Percentiles rank a stretch among this genome's conserved stretches.
Conservation (phyloP, 1,140 invertebrate species). For the Heliconius hermathena region DNA sequence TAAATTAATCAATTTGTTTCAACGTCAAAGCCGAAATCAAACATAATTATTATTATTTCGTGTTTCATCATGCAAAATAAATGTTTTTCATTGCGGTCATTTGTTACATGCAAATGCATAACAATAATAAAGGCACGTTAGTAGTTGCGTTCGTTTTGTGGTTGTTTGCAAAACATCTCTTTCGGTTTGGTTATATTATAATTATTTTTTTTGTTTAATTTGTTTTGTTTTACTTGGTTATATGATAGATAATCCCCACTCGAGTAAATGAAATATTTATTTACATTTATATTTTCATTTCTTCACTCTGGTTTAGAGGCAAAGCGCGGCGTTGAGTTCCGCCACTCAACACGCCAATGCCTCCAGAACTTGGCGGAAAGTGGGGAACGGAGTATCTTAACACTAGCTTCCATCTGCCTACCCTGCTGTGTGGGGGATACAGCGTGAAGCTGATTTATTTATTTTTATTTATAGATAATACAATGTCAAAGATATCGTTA, state of each 20-base stretch:
- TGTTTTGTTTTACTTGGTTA: not conserved
- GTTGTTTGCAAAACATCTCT: not conserved
- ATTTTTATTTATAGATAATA: not conserved
- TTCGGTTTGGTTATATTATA: not conserved
- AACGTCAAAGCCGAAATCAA: not conserved
- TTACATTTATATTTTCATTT: no score
- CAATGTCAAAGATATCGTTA: slow-evolving; percentile 33
- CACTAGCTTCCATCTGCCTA: no score
- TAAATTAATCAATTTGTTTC: not conserved
- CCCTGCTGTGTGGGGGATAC: no score
- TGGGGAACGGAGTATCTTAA: no score
- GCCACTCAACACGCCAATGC: no score
- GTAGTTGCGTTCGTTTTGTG: not conserved
- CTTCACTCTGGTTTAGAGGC: no score
- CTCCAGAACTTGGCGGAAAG: no score
- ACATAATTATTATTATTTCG: not conserved
- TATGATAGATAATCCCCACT: not conserved
- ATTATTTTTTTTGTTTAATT: not conserved
- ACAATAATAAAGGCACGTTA: not conserved
- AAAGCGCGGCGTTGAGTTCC: no score
- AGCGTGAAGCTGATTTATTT: no score
- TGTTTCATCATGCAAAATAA: not conserved
- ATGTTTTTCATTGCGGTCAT: slow-evolving; percentile 5
- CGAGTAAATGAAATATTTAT: no score
- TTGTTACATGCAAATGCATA: not conserved